Base-by-base conservation (phyloP, 2,888 invertebrate genomes). In the Pollenia amentaria region DNA sequence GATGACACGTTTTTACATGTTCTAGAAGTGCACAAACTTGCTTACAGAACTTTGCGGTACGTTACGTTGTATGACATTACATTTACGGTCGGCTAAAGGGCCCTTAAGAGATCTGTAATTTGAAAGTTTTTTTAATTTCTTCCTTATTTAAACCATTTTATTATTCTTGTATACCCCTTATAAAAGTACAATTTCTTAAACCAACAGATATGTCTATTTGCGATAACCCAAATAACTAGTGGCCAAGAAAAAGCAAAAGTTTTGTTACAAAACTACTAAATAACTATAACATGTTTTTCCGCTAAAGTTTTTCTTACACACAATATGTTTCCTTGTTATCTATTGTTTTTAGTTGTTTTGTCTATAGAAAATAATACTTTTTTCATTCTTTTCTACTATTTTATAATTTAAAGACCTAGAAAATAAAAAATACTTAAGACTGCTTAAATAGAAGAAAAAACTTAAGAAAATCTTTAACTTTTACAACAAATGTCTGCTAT, bases 271-370 rank as follows among this genome's bases (percentile, higher is more conserved):
- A 69, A 53, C 48, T 42, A 69, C 18, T 79, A 62, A 70, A 78
- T 67, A 72, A 70, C 16, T 70, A 16, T 12, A 44, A 55, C 64
- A 80, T 64, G 62, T 53, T 62, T 44, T 72, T 70, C 18, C n/a
- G 42, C 16, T 29, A 62, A 70, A 62, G 9, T 80, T 79, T 60
- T 62, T 69, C 40, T 64, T 60, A 11, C 29, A 29, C 29, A 75
- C 38, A 76, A 69, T 69, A 62, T 73, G 53, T 79, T 70, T 9
- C 46, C 12, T 46, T 76, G 69, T 62, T 57, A 64, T 76, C 42
- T 60, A 60, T 76, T 76, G 79, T 80, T 70, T 75, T 70, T n/a
- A 51, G 48, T 60, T 78, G 42, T 72, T 78, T 65, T 67, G 51
- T 69, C n/a, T 60, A 29, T 18, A 55, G 18, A 38, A 48, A 38